A percentile compares a stretch with the other conserved stretches of the same genome.
These are phyloP conservation scores for Stratiomys singularior DNA, from an alignment of 2,888 invertebrate genomes.

Conservation along the genomic window DNA sequence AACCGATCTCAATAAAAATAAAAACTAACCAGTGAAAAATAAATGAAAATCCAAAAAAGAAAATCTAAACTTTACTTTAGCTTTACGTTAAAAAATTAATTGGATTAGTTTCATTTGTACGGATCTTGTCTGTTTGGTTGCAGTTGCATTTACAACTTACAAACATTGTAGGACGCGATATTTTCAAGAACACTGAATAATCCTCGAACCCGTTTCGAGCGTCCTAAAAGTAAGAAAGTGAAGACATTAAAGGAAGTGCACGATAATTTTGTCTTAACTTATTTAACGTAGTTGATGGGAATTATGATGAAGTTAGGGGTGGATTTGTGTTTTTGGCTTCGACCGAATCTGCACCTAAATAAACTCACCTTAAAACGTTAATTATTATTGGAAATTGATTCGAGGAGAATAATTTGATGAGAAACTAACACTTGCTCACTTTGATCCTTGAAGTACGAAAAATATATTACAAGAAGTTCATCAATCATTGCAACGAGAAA, in stretches of 20 bases:
- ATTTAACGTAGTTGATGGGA: conserved; percentile 34
- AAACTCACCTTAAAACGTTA: conserved; percentile 9
- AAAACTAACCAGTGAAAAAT: neutral
- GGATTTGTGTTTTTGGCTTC: neutral
- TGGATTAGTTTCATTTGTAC: no score
- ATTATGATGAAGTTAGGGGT: conserved; percentile 40
- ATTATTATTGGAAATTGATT: neutral
- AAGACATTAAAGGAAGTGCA: conserved; percentile 36
- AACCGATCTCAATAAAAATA: neutral
- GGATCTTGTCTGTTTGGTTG: neutral
- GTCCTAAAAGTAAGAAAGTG: conserved; percentile 46
- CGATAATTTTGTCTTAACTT: conserved; percentile 19
- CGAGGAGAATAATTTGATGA: conserved; percentile 19
- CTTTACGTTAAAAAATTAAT: neutral
- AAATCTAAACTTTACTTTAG: neutral
- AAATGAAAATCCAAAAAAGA: neutral
- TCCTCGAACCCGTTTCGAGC: conserved; percentile 45
- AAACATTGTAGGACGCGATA: conserved; percentile 42
- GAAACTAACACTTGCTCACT: neutral
- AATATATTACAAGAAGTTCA: no score
- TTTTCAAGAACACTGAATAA: conserved; percentile 44
- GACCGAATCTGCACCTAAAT: neutral
- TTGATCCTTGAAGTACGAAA: conserved; percentile 5
- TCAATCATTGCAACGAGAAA: no score
- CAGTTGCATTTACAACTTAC: conserved; percentile 38